Conservation (phyloP, 2,113 vertebrate genomes). For the Potamarius usumacintae region DNA sequence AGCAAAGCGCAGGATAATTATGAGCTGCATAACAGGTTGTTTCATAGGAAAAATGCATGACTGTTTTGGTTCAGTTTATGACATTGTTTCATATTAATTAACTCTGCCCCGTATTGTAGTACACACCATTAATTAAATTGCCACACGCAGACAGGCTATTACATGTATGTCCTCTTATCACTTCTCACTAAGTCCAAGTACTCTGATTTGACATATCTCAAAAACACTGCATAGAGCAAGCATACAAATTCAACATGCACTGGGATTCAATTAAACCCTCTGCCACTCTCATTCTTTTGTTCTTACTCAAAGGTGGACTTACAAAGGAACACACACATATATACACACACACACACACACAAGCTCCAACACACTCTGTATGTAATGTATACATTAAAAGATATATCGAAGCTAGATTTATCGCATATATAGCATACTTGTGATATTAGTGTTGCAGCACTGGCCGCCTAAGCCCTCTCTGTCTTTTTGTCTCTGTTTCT, state of each 20-base stretch:
- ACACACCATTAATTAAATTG: neutral
- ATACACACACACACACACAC: neutral
- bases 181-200: neutral
- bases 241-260: neutral
- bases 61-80: neutral
- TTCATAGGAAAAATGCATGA: neutral
- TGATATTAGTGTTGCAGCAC: neutral
- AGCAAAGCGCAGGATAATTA: neutral
- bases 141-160: neutral
- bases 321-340: neutral
- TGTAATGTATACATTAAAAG: neutral
- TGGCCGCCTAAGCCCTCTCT: neutral
- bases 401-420: neutral
- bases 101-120: neutral
- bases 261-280: neutral
- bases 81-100: neutral
- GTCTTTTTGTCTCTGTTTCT: neutral
- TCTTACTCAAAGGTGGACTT: neutral
- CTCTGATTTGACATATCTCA: neutral
- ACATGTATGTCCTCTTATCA: neutral
- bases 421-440: neutral
- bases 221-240: neutral
- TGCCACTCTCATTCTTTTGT: neutral
- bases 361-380: neutral
- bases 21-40: neutral